Conservation (phyloP, 92 coral and sea anemone species). For the Epizoanthus scotinus region DNA sequence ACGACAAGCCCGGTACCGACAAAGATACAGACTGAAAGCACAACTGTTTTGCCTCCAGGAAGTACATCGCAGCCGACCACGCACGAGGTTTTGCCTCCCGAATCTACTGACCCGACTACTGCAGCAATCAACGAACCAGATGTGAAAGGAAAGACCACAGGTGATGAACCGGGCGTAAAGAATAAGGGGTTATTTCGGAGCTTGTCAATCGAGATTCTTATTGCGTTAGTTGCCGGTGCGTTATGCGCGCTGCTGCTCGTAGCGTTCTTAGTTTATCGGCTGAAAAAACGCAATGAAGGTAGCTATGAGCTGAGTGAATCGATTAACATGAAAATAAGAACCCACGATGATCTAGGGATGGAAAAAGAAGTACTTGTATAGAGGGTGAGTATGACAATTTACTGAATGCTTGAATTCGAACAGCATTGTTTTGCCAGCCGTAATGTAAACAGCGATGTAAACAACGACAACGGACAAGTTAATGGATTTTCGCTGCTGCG, state of each 20-base stretch:
- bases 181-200: slow-evolving; percentile 71
- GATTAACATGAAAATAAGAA: slow-evolving; percentile 63
- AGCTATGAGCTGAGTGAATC: slow-evolving; percentile 85
- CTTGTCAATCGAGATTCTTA: slow-evolving; percentile 80
- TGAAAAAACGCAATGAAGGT: slow-evolving; percentile 85
- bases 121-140: slow-evolving; percentile 16
- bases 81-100: neutral
- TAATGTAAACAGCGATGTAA: too few relatives aligned
- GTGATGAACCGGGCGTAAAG: slow-evolving; percentile 30
- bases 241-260: slow-evolving; percentile 72
- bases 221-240: slow-evolving; percentile 85
- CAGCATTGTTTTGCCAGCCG: too few relatives aligned
- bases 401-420: too few relatives aligned
- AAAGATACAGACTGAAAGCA: neutral
- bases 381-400: neutral
- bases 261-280: slow-evolving; percentile 75
- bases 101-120: neutral
- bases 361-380: slow-evolving; percentile 90
- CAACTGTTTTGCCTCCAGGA: neutral
- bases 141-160: slow-evolving; percentile 7
- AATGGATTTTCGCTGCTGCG: too few relatives aligned
- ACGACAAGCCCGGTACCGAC: neutral
- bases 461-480: too few relatives aligned
- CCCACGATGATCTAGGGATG: slow-evolving; percentile 51
- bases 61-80: neutral